A percentile compares a stretch with the other conserved stretches of the same genome.
Evolutionary conservation across 2,797 vertebrate genomes (phyloP).

Genomic region (Lepus oiostolus): DNA sequence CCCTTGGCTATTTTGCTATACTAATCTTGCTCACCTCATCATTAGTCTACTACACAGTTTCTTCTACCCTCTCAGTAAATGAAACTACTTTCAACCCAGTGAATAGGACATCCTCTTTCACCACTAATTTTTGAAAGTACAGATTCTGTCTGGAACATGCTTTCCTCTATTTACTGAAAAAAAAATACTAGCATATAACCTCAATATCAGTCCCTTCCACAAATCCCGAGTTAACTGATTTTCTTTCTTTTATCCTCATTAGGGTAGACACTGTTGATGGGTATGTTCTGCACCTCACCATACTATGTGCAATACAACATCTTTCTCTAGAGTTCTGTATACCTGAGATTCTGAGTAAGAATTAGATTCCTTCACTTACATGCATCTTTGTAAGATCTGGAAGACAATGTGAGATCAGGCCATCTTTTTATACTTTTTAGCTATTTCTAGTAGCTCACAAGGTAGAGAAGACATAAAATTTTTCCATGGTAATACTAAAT

Average conservation of each 20-base stretch:
- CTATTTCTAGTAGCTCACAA: background rate
- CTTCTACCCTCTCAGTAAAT: background rate
- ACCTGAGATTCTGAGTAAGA: slow-evolving; percentile 12
- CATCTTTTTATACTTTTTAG: slow-evolving; percentile 2
- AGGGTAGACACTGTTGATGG: background rate
- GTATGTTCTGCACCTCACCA: background rate
- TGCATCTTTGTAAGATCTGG: background rate
- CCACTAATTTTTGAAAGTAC: slow-evolving; percentile 1
- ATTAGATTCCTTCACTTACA: background rate
- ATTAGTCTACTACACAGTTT: background rate
- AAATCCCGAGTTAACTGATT: background rate
- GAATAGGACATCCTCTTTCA: background rate
- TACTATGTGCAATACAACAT: background rate
- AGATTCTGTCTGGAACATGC: background rate
- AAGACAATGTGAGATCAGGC: background rate
- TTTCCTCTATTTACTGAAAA: background rate
- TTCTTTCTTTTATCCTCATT: background rate
- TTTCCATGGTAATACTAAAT: background rate
- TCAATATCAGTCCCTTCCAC: background rate
- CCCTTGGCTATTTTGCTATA: background rate
- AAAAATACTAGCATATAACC: background rate
- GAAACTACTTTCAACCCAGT: background rate
- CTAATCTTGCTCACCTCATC: background rate
- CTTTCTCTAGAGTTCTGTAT: background rate
- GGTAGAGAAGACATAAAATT: background rate